Conservation (phyloP, 2,797 vertebrate species). For the Periparus ater region DNA sequence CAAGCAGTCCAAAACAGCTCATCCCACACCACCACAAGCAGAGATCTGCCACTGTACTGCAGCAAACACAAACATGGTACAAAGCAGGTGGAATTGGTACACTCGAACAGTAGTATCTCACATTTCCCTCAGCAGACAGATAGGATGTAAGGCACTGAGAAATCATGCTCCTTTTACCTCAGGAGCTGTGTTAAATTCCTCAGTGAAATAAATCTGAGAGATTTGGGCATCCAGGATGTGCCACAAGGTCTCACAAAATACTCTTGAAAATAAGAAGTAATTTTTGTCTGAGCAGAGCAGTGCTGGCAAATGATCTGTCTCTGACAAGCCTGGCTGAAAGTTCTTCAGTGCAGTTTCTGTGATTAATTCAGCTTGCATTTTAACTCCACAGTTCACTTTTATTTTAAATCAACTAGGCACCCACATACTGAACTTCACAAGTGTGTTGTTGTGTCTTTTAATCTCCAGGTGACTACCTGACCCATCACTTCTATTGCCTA, state of each 20-base stretch:
- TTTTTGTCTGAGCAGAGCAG: neutral
- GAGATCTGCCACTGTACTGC: neutral
- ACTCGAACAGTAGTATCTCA: neutral
- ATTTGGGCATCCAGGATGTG: neutral
- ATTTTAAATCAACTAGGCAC: neutral
- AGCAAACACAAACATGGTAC: neutral
- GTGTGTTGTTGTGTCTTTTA: neutral
- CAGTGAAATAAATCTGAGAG: neutral
- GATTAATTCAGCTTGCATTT: neutral
- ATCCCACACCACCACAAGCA: neutral
- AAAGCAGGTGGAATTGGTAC: neutral
- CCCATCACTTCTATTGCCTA: neutral
- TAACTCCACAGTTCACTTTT: neutral
- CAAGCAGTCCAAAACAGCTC: neutral
- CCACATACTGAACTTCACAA: neutral
- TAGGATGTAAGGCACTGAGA: neutral
- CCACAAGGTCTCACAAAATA: neutral
- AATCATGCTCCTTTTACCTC: neutral
- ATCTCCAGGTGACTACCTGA: neutral
- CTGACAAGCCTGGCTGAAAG: neutral
- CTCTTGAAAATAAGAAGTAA: neutral
- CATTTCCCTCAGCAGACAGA: neutral
- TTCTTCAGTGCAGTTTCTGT: neutral
- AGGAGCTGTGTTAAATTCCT: neutral
- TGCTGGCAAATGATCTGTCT: neutral